phyloP scores from a whole-genome alignment of 2,113 vertebrate genomes.

The Rallus limicola region DNA sequence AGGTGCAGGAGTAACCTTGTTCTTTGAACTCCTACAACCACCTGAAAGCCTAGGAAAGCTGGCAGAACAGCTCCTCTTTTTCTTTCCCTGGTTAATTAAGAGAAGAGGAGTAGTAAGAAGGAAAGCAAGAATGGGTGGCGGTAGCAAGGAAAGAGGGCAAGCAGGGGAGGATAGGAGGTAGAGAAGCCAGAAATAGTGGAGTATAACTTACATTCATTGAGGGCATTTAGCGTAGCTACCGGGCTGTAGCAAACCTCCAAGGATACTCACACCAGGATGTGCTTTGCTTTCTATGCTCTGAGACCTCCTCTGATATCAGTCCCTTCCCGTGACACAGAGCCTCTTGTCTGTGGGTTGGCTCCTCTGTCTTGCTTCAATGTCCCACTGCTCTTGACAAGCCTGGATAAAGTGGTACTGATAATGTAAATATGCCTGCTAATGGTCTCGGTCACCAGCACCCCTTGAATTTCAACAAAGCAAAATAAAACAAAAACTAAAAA shows the following conservation, averaged over 20 bases:
- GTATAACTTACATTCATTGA: background rate
- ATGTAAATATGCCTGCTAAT: background rate
- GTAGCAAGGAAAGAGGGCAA: background rate
- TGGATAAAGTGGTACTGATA: background rate
- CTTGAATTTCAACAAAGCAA: background rate
- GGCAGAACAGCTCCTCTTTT: background rate
- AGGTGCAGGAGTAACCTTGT: background rate
- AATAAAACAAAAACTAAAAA: background rate
- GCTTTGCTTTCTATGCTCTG: background rate
- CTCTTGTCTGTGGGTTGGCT: background rate
- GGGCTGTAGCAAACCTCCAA: background rate
- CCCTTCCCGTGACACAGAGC: background rate
- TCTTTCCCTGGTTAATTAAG: background rate
- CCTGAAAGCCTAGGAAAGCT: background rate
- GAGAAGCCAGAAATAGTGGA: background rate
- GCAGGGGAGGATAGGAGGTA: background rate
- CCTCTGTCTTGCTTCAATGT: background rate
- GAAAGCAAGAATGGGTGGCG: background rate
- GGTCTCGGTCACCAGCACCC: background rate
- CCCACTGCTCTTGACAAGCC: background rate
- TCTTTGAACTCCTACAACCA: conserved; percentile 15
- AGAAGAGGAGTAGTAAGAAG: background rate
- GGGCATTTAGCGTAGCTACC: background rate
- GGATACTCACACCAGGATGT: background rate
- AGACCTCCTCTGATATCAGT: background rate